Conservation (phyloP, 2,797 vertebrate species). For the Sorex maritimensis region DNA sequence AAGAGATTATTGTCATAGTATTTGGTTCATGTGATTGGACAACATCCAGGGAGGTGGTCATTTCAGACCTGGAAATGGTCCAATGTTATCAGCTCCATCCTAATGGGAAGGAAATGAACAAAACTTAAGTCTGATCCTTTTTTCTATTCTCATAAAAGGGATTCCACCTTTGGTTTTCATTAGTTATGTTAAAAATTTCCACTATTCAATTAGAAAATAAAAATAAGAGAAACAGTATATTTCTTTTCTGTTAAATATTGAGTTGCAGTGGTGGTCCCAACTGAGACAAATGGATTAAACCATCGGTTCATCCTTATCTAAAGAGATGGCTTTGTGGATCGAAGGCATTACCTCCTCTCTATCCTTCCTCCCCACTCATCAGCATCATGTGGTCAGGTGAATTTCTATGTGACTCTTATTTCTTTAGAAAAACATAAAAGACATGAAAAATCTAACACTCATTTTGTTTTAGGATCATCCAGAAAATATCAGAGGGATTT, state of each 20-base stretch:
- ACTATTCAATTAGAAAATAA: slow-evolving; percentile 21
- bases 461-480: background rate
- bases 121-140: slow-evolving; percentile 41
- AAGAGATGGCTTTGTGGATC: background rate
- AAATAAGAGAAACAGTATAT: slow-evolving; percentile 3
- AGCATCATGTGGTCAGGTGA: background rate
- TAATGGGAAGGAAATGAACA: slow-evolving; percentile 9
- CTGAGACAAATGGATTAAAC: slow-evolving; percentile 32
- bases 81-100: background rate
- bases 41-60: background rate
- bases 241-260: slow-evolving; percentile 48
- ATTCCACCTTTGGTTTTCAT: slow-evolving; percentile 35
- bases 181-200: slow-evolving; percentile 15
- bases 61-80: slow-evolving; percentile 5
- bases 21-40: background rate
- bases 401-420: background rate
- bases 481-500: slow-evolving; percentile 43
- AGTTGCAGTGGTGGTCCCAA: slow-evolving; percentile 17
- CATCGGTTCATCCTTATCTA: slow-evolving; percentile 30
- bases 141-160: background rate
- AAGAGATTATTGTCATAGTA: background rate
- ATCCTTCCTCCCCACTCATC: too few relatives aligned
- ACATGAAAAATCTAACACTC: background rate
- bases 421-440: slow-evolving; percentile 32
- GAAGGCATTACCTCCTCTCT: background rate